phyloP scores from a whole-genome alignment of 2,888 invertebrate genomes.

The Cynaeus angustus region DNA sequence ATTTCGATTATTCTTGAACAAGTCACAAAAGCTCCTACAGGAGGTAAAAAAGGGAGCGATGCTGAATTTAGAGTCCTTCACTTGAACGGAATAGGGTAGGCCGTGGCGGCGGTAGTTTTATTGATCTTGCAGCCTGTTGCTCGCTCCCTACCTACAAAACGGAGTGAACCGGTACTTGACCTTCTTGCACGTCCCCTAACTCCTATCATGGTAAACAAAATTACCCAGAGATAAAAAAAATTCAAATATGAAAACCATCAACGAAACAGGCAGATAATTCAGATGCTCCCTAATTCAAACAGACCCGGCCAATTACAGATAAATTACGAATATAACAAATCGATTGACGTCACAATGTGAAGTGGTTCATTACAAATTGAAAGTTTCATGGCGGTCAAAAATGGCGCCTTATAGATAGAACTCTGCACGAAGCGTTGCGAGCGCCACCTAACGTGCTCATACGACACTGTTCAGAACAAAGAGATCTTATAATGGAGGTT shows the following conservation, averaged over 20 bases:
- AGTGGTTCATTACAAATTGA: background rate
- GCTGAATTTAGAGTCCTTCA: slow-evolving; percentile 36
- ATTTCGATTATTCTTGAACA: background rate
- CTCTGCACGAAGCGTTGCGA: background rate
- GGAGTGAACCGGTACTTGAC: slow-evolving; percentile 50
- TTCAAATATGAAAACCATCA: background rate
- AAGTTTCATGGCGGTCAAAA: background rate
- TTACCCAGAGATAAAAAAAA: slow-evolving; percentile 19
- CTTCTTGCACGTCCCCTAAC: slow-evolving; percentile 38
- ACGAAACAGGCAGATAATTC: background rate
- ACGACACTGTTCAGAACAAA: too few species aligned
- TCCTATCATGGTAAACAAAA: slow-evolving; percentile 11
- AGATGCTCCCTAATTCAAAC: slow-evolving; percentile 13
- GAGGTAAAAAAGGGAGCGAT: slow-evolving; percentile 6
- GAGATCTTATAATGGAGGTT: too few species aligned
- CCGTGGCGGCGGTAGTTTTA: slow-evolving; percentile 50
- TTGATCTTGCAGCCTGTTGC: slow-evolving; percentile 55
- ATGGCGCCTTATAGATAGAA: background rate
- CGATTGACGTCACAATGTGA: slow-evolving; percentile 23
- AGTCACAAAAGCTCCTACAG: slow-evolving; percentile 4
- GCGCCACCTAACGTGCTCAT: too few species aligned
- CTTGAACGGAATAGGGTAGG: slow-evolving; percentile 44
- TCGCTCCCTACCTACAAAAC: slow-evolving; percentile 45
- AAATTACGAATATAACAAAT: slow-evolving; percentile 16
- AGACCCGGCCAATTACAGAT: slow-evolving; percentile 21